Evolutionary conservation across 2,113 vertebrate species (phyloP).

Genomic region (Zosterops lateralis): DNA sequence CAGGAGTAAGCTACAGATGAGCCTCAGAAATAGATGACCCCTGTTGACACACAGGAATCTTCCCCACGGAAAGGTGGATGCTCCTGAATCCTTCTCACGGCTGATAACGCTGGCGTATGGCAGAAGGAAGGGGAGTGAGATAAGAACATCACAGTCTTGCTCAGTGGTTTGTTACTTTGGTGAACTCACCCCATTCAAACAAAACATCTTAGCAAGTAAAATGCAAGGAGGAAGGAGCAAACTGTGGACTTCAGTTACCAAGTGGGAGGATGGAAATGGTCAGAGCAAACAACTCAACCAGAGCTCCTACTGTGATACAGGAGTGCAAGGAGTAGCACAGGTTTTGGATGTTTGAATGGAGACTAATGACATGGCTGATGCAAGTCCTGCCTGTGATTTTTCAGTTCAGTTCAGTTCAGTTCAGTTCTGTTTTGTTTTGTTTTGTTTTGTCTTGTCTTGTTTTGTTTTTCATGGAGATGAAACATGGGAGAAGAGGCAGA

Average conservation of each 20-base stretch:
- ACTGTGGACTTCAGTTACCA: background rate
- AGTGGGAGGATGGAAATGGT: background rate
- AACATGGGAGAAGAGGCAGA: background rate
- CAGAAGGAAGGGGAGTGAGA: background rate
- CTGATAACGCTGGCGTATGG: background rate
- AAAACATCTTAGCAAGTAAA: slow-evolving; percentile 2
- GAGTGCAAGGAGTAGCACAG: background rate
- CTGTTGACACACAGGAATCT: background rate
- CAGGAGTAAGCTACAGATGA: background rate
- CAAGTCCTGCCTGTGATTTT: background rate
- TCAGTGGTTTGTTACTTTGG: background rate
- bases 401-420: background rate
- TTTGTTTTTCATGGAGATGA: background rate
- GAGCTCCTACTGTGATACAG: accelerated
- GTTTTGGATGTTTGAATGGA: background rate
- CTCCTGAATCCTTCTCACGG: background rate
- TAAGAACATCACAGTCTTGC: background rate
- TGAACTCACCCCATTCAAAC: background rate
- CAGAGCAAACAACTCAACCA: background rate
- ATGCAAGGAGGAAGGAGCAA: background rate
- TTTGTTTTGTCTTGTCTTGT: background rate
- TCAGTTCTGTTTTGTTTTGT: background rate
- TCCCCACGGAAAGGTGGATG: background rate
- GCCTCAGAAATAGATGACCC: background rate
- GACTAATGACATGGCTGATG: background rate